Evolutionary conservation across 2,113 vertebrate genomes (phyloP).

Genomic region (Heterotilapia buettikoferi): DNA sequence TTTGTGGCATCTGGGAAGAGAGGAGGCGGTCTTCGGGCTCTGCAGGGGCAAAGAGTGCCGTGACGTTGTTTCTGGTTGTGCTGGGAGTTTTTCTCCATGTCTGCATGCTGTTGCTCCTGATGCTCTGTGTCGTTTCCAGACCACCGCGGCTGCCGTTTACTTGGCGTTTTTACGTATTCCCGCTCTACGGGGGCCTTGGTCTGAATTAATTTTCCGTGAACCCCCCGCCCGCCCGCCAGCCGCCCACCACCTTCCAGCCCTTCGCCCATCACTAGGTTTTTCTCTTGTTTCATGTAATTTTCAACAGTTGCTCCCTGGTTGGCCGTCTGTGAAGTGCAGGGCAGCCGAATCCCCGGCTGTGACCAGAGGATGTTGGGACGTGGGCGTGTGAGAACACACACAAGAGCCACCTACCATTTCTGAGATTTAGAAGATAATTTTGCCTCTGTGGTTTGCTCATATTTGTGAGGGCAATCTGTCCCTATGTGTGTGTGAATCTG

Average conservation of each 20-base stretch:
- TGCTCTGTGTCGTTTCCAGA: conserved; percentile 14
- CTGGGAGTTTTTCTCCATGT: conserved; percentile 1
- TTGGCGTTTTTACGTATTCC: neutral
- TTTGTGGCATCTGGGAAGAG: conserved; percentile 15
- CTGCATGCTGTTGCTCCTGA: neutral
- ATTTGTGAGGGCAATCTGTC: neutral
- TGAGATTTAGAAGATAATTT: neutral
- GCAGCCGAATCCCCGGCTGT: conserved; percentile 9
- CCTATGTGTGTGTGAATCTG: neutral
- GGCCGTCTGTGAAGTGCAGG: conserved; percentile 1
- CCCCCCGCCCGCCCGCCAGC: neutral
- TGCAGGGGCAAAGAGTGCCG: conserved; percentile 28
- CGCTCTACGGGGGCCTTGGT: neutral
- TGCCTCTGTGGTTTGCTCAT: neutral
- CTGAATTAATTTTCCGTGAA: conserved; percentile 13
- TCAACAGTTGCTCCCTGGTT: conserved; percentile 17
- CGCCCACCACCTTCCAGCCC: neutral
- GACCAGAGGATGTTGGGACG: conserved; percentile 19
- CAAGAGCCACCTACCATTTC: neutral
- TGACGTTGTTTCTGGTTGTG: conserved; percentile 37
- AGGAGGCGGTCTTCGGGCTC: conserved; percentile 20
- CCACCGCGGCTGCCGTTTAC: neutral
- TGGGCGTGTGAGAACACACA: conserved; percentile 12
- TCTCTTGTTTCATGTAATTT: conserved; percentile 38
- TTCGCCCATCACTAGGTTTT: conserved; percentile 6